Conservation (phyloP, 2,113 vertebrate species). For the Rhineura floridana region DNA sequence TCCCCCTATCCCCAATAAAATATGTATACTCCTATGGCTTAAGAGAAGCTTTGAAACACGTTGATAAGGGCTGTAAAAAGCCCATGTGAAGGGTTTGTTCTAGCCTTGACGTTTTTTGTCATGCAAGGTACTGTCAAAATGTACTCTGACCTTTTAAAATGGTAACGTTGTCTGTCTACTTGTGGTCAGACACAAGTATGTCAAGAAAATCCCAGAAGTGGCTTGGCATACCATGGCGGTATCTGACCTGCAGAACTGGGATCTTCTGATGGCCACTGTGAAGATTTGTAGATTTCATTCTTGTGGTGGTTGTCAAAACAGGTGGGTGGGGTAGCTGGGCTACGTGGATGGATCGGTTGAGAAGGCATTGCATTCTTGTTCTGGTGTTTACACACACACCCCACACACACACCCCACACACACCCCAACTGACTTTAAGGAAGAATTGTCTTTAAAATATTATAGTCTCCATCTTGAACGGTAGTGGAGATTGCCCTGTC, state of each 20-base stretch:
- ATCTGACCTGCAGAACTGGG: background rate
- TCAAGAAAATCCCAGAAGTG: background rate
- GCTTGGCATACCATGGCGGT: background rate
- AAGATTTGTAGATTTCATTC: background rate
- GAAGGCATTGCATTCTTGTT: background rate
- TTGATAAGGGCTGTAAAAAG: background rate
- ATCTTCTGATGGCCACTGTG: background rate
- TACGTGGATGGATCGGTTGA: background rate
- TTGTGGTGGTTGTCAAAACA: background rate
- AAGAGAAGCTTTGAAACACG: background rate
- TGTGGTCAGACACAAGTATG: background rate
- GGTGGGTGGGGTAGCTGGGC: background rate
- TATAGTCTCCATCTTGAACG: background rate
- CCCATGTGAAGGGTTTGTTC: too few relatives aligned
- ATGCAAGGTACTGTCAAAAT: background rate
- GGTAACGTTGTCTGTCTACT: background rate
- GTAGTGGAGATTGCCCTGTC: constrained; percentile 1
- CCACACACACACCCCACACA: background rate
- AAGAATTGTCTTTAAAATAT: background rate
- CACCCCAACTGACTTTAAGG: background rate
- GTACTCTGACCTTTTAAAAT: background rate
- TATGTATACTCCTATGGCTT: background rate
- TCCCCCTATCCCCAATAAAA: background rate
- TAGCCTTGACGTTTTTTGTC: background rate
- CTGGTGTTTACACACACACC: background rate